Evolutionary conservation across 1,140 invertebrate genomes (phyloP), one percentile per base, ranked within the genome.

Genomic region (Drosophila ficusphila): DNA sequence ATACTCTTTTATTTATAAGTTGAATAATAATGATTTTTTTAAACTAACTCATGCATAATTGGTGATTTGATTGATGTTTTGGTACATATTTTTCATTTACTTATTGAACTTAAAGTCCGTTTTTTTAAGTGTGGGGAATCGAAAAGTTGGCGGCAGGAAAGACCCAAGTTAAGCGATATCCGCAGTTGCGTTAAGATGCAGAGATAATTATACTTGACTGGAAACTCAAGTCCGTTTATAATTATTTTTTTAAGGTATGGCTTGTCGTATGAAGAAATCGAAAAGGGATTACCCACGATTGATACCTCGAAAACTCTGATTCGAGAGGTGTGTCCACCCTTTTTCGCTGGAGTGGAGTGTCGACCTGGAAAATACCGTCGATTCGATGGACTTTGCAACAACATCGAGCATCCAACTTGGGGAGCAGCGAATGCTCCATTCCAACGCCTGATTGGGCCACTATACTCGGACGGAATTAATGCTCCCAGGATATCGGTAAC

Each of bases 361-460:
- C 93, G 95, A 16, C 94, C 96, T 2, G 96, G 96, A n/a, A 98
- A 98, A 82, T 99, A 98, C 91, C 93, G 98, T 2, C 93, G 97
- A 4, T 94, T 96, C 51, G 97, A 98, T 91, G 98, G 98, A 0
- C 94, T 98, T 6, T 99, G 98, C 92, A 99, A 97, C 60, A 99
- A 99, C 90, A 92, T 98, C 33, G 93, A 96, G 38, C 95, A 98
- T 92, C 97, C 97, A 0, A 96, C 95, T 0, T 98, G 97, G 97
- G 98, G 98, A 0, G 94, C 96, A n/a, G 94, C 95, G 0, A 95
- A 96, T 79, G 94, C 96, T 8, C 96, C 97, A 1, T 97, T 97
- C 92, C 94, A 95, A 65, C 95, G 96, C 82, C 92, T 97, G 60
- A 94, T 97, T 68, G 94, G 94, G 0, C 96, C 96, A 0, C 93